Evolutionary conservation across 2,888 invertebrate species (phyloP), one percentile per base, ranked within the genome.

Genomic region (Micropterix aruncella): DNA sequence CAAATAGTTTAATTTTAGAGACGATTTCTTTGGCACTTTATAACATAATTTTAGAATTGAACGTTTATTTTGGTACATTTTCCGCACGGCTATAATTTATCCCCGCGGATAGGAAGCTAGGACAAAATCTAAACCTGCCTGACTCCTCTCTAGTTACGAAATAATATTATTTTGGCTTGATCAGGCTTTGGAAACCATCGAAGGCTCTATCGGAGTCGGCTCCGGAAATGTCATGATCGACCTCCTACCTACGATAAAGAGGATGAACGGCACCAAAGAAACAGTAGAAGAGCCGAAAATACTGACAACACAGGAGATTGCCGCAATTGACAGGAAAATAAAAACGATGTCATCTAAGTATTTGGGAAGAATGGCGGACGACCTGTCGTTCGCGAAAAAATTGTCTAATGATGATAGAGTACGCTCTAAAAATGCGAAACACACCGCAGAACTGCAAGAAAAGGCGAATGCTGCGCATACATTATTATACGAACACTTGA

Each of bases 161-260:
- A n/a, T n/a, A n/a, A n/a, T n/a, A n/a, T n/a, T n/a, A n/a, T n/a
- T n/a, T n/a, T n/a, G n/a, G n/a, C n/a, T n/a, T n/a, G n/a, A 27
- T 7, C 40, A 40, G 53, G 69, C 69, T 2, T 44, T 62, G 1
- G 68, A 70, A 54, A 70, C 70, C 3, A 66, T 70, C 48, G 65
- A 69, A 54, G 69, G 69, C 50, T 69, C 67, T 48, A 61, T 70
- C 4, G 70, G 70, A n/a, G 45, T 51, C 2, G 66, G 69, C 44
- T 65, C 69, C 2, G 70, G 70, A 2, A 60, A 55, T 48, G 65
- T 70, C 1, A 63, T 70, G 67, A 40, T 64, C 19, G 65, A 69
- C 37, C 66, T 70, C 46, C 52, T 67, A 38, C 65, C 69, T 15
- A 47, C 67, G n/a, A 70, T 70, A 16, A 66, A 61, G 53, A 60